A percentile compares a stretch with the other conserved stretches of the same genome.
phyloP scores from a whole-genome alignment of 2,888 invertebrate genomes.

The Drosophila fulvimacula region DNA sequence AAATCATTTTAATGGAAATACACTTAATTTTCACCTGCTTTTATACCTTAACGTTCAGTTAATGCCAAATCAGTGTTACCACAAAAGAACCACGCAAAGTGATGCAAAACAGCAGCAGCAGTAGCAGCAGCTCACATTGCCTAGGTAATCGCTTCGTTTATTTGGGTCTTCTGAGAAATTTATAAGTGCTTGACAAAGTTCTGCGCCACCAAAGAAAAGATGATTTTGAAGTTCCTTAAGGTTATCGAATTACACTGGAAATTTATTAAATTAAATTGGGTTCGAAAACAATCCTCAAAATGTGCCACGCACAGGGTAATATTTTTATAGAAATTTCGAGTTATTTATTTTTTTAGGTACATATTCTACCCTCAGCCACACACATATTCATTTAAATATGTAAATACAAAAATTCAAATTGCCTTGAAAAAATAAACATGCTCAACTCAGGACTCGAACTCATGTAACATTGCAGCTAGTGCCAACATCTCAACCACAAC shows the following conservation, averaged over 20 bases:
- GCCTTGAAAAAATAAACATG: no score
- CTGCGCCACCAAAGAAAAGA: neutral
- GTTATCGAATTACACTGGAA: slow-evolving; percentile 37
- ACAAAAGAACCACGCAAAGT: neutral
- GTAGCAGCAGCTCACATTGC: neutral
- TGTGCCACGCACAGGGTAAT: neutral
- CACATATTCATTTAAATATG: no score
- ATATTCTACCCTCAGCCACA: no score
- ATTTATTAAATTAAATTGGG: slow-evolving; percentile 15
- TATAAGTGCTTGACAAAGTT: neutral
- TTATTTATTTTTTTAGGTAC: neutral
- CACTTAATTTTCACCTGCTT: slow-evolving; percentile 20
- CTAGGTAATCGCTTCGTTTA: neutral
- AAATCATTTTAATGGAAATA: slow-evolving; percentile 9
- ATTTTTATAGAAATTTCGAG: no score
- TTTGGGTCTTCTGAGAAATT: neutral
- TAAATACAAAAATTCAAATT: no score
- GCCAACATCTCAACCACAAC: neutral
- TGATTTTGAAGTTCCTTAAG: slow-evolving; percentile 22
- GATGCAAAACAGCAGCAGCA: slow-evolving; percentile 5
- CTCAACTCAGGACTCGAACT: neutral
- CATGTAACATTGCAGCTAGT: neutral
- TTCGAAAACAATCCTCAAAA: slow-evolving; percentile 1
- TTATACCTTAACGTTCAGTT: neutral
- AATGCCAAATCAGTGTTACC: slow-evolving; percentile 5